Base-by-base conservation (phyloP, 1,140 invertebrate species). In the Pseudomyrmex sp. region DNA sequence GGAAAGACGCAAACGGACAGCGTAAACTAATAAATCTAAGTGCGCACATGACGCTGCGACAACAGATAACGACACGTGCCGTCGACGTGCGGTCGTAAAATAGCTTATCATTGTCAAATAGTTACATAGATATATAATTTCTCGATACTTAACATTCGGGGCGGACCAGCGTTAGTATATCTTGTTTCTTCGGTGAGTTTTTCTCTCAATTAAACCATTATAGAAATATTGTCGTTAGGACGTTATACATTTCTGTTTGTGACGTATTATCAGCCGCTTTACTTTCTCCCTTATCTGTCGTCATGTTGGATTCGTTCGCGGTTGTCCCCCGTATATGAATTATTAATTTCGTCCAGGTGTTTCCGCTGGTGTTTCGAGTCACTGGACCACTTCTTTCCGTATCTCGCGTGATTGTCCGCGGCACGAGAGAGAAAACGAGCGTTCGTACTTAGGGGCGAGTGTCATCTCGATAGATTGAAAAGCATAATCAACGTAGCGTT, bases 141-240 rank as follows among this genome's bases (percentile, higher is more conserved):
- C 63, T n/a, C n/a, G 65, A 58, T 48, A 69, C 13, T 59, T 59
- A 26, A 48, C 20, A 13, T 23, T 59, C 18, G 65, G 54, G n/a
- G 44, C 65, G 65, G 54, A 72, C 12, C 66, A 59, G 66, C 54
- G 35, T 35, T 35, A 35, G 26, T 77, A 54, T 58, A 65, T 65
- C 69, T 74, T 61, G 44, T 56, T 44, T 44, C 69, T 18, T 56
- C 79, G 69, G 83, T 76, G 72, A 79, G 83, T 85, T 88, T n/a
- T n/a, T 73, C 79, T 84, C 88, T 84, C 88, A 87, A 73, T 91
- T 91, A 87, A 91, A 92, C 82, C 84, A 85, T 87, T 91, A 90
- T 4, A 35, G 85, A 91, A 76, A 91, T 93, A 93, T 94, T 93
- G 93, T 94, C 93, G 91, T 93, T 85, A 85, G 93, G 93, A 94